phyloP scores from a whole-genome alignment of 2,113 vertebrate species.

The Orientallactaga bullata region DNA sequence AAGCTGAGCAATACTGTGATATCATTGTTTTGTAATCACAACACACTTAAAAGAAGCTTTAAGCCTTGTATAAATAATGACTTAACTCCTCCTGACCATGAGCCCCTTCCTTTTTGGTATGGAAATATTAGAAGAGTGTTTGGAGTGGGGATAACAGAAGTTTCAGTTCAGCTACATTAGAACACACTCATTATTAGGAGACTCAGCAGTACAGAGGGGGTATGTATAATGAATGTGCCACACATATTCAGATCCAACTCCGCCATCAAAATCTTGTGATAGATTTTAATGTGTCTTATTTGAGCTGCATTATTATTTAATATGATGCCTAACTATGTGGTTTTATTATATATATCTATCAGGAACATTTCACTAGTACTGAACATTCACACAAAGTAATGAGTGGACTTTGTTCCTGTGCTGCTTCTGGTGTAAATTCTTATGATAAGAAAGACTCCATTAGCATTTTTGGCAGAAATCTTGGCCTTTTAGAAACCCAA shows the following conservation, averaged over 20 bases:
- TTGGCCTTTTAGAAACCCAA: neutral
- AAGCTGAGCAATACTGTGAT: neutral
- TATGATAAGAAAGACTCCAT: neutral
- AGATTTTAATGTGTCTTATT: neutral
- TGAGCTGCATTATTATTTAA: slow-evolving; percentile 26
- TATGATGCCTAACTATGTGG: neutral
- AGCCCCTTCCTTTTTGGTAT: neutral
- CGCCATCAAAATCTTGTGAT: neutral
- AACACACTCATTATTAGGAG: neutral
- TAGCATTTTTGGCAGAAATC: neutral
- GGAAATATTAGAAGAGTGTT: neutral
- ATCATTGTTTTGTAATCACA: neutral
- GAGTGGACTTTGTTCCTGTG: neutral
- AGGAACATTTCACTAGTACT: neutral
- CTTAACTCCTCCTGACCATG: neutral
- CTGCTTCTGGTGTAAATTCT: neutral
- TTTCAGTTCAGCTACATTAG: neutral
- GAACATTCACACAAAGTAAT: neutral
- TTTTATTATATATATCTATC: neutral
- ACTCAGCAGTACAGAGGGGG: neutral
- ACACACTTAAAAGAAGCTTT: neutral
- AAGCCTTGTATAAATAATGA: neutral
- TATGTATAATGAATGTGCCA: neutral
- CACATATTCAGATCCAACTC: neutral
- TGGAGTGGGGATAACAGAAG: neutral